These are phyloP conservation scores for Andinoacara biseriatus DNA, from an alignment of 2,113 vertebrate species.

Conservation along the genomic window DNA sequence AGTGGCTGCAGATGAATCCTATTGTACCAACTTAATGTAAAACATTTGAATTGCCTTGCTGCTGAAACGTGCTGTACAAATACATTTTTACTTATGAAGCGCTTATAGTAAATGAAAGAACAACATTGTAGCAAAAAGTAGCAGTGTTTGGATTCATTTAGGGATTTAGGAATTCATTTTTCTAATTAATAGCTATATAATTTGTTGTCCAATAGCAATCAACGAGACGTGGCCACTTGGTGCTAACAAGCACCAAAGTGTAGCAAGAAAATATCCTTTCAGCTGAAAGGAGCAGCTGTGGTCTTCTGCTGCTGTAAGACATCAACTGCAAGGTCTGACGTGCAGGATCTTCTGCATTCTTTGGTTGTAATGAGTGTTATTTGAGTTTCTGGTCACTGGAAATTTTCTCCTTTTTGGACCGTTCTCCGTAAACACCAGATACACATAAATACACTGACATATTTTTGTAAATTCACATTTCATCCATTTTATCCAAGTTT, in stretches of 20 bases:
- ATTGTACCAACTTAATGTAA: not conserved
- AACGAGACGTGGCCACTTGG: not conserved
- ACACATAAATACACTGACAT: too few species aligned
- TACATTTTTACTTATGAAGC: too few species aligned
- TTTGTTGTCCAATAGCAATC: not conserved
- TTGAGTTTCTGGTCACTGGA: not conserved
- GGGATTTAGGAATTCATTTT: not conserved
- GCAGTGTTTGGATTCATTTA: not conserved
- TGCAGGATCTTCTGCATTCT: not conserved
- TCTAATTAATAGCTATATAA: not conserved
- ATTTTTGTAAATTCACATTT: too few species aligned
- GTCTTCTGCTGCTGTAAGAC: not conserved
- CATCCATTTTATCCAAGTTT: not conserved
- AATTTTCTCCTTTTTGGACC: not conserved
- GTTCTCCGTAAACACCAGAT: not conserved
- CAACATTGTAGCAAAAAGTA: not conserved
- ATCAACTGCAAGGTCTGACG: fast-evolving
- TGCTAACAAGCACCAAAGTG: not conserved
- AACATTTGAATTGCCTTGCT: too few species aligned
- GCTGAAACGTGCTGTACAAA: too few species aligned
- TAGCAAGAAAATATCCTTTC: not conserved
- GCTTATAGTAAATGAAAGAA: not conserved
- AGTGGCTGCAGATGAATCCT: not conserved
- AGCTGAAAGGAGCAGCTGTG: not conserved
- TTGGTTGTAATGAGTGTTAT: too few species aligned